phyloP scores from a whole-genome alignment of 2,797 vertebrate genomes.

The Champsocephalus gunnari region DNA sequence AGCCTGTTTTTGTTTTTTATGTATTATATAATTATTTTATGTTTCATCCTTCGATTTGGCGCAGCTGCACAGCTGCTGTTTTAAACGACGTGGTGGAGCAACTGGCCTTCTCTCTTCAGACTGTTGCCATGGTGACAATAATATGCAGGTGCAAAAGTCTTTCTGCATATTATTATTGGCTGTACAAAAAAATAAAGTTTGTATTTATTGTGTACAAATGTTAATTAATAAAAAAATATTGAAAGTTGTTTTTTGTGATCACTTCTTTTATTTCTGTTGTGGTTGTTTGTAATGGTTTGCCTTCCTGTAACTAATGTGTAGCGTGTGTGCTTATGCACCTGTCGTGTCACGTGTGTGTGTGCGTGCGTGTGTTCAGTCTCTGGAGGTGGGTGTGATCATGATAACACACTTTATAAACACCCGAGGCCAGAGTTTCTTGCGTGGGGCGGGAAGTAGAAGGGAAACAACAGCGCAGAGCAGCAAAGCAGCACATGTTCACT shows the following conservation, averaged over 20 bases:
- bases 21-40: constrained; percentile 78
- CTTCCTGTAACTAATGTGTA: neutral
- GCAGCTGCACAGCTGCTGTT: constrained; percentile 89
- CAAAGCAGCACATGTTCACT: neutral
- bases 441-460: constrained; percentile 27
- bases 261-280: neutral
- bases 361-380: neutral
- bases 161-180: constrained; percentile 93
- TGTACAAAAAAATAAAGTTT: constrained; percentile 98
- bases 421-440: constrained; percentile 67
- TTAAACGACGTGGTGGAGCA: constrained; percentile 75
- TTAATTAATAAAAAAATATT: constrained; percentile 95
- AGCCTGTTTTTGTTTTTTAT: constrained; percentile 66
- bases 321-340: neutral
- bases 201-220: constrained; percentile 99
- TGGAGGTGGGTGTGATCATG: constrained; percentile 65
- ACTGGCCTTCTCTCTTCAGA: constrained; percentile 86
- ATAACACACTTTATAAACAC: constrained; percentile 47
- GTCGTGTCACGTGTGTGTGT: neutral
- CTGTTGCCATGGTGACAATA: constrained; percentile 88
- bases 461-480: constrained; percentile 21
- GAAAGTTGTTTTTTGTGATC: constrained; percentile 46
- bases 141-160: constrained; percentile 87
- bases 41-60: constrained; percentile 86
- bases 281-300: neutral